A percentile compares a stretch with the other conserved stretches of the same genome.
phyloP scores from a whole-genome alignment of 2,797 vertebrate species.

The Spea hammondii region DNA sequence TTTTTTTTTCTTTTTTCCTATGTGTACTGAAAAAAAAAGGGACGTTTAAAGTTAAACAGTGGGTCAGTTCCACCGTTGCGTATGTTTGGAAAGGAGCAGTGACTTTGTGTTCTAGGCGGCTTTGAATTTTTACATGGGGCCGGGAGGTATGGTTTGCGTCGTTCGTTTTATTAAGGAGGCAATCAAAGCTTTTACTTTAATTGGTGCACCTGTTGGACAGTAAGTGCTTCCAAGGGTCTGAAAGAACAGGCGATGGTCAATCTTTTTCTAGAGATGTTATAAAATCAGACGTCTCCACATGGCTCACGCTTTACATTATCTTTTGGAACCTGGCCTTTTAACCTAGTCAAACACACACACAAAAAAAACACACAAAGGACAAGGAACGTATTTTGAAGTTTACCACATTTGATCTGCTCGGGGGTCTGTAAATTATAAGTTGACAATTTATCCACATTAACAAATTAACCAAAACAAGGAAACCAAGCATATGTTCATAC shows the following conservation, averaged over 20 bases:
- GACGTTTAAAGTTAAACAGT: constrained; percentile 51
- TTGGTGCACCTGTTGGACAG: constrained; percentile 41
- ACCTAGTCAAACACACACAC: constrained; percentile 29
- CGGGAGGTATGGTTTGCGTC: constrained; percentile 13
- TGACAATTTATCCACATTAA: background rate
- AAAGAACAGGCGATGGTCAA: constrained; percentile 28
- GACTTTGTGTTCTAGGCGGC: constrained; percentile 29
- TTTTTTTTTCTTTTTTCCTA: constrained; percentile 25
- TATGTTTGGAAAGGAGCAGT: constrained; percentile 43
- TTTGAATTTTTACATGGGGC: constrained; percentile 43
- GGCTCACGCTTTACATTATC: background rate
- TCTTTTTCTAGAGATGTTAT: constrained; percentile 12
- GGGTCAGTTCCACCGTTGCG: constrained; percentile 38
- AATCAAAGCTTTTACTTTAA: constrained; percentile 46
- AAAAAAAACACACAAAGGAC: constrained; percentile 5
- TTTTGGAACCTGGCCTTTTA: constrained; percentile 24
- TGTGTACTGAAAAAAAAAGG: background rate
- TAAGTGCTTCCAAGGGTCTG: constrained; percentile 18
- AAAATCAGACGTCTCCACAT: constrained; percentile 15
- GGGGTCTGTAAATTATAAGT: background rate
- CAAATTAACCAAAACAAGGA: background rate
- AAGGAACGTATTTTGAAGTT: constrained; percentile 11
- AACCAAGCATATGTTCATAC: background rate
- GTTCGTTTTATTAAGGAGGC: constrained; percentile 39
- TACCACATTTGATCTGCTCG: constrained; percentile 3